These are phyloP conservation scores for Columba livia DNA, from an alignment of 2,113 vertebrate species.

Conservation along the genomic window DNA sequence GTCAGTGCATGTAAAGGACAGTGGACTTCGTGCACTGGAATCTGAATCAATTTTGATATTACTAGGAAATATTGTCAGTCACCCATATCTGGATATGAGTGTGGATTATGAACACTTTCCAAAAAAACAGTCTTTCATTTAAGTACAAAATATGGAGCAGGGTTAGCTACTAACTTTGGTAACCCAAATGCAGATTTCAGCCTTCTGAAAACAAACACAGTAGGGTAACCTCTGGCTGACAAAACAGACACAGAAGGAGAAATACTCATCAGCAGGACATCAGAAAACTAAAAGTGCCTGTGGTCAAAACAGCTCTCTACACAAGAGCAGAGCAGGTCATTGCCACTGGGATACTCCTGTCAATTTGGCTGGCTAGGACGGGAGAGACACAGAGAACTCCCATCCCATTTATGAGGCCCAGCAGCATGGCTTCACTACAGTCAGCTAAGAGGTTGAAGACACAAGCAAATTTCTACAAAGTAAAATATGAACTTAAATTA, in stretches of 20 bases:
- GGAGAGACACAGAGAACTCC: fast-evolving
- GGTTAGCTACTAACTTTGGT: background rate
- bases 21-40: background rate
- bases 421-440: background rate
- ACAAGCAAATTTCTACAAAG: background rate
- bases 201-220: background rate
- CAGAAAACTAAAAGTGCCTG: background rate
- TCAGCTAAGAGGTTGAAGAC: background rate
- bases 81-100: background rate
- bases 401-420: background rate
- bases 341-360: background rate
- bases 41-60: background rate
- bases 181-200: background rate
- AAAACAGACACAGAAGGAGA: background rate
- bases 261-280: background rate
- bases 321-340: background rate
- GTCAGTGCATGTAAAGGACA: fast-evolving
- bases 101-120: background rate
- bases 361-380: background rate
- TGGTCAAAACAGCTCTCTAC: background rate
- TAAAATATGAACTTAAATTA: background rate
- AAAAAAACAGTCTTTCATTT: background rate
- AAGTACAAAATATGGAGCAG: background rate
- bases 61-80: background rate
- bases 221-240: background rate